Percentiles rank a stretch among this genome's conserved stretches.
Evolutionary conservation across 2,797 vertebrate genomes (phyloP).

Genomic region (Micropoecilia bifurca): DNA sequence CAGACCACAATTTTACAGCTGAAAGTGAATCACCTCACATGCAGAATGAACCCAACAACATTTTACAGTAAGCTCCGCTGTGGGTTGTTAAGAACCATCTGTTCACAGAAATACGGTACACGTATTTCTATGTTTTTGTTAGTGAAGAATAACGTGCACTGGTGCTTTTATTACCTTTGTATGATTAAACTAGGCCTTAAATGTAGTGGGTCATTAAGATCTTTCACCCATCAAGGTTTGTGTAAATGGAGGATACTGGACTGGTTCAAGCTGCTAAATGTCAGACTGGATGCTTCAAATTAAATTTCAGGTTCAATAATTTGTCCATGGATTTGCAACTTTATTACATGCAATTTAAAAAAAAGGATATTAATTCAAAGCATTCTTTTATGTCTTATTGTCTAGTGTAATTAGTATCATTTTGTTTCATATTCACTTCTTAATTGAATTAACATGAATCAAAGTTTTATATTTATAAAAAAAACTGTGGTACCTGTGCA

Average conservation of each 20-base stretch:
- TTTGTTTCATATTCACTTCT: neutral
- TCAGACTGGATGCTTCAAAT: neutral
- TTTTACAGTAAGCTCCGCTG: neutral
- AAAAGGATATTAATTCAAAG: neutral
- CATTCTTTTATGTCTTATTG: neutral
- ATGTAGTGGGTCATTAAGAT: neutral
- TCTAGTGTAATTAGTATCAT: neutral
- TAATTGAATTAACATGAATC: neutral
- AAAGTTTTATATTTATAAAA: neutral
- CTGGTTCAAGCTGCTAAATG: neutral
- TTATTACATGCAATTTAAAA: neutral
- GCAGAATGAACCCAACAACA: neutral
- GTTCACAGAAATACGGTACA: neutral
- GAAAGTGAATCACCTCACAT: neutral
- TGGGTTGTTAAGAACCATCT: neutral
- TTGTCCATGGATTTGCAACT: neutral
- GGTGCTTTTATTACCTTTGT: neutral
- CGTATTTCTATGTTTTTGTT: neutral
- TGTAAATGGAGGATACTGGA: neutral
- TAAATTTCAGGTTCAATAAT: neutral
- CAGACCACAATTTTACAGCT: neutral
- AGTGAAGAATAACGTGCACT: slow-evolving; percentile 3
- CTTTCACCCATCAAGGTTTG: neutral
- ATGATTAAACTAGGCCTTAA: neutral
- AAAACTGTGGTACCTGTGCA: neutral